Percentiles rank a stretch among this genome's conserved stretches.
phyloP scores from a whole-genome alignment of 30 jellyfish, hydroid and myxozoan species.

The Pelagia noctiluca region DNA sequence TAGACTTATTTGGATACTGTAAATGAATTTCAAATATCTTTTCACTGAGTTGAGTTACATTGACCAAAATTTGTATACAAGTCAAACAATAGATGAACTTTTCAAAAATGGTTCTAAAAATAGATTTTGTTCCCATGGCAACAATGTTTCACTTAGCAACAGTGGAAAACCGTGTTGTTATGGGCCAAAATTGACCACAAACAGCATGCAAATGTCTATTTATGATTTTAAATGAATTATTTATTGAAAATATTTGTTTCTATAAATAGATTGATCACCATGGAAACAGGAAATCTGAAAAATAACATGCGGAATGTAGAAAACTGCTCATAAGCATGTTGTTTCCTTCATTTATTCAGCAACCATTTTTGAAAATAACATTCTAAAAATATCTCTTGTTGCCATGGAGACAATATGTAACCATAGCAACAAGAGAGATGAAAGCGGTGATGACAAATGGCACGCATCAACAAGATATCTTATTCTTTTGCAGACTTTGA shows the following conservation, averaged over 20 bases:
- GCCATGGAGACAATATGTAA: neutral
- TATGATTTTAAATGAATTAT: too few relatives aligned
- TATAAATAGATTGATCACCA: neutral
- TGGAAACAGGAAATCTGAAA: too few relatives aligned
- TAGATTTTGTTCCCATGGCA: conserved; percentile 28
- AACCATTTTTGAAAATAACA: too few relatives aligned
- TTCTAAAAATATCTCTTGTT: too few relatives aligned
- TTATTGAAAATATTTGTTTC: neutral
- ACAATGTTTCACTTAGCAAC: neutral
- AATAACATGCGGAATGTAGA: too few relatives aligned
- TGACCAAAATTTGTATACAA: neutral
- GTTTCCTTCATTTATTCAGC: too few relatives aligned
- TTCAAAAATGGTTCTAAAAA: conserved; percentile 17
- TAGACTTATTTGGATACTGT: neutral
- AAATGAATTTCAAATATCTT: conserved; percentile 2
- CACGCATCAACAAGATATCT: too few relatives aligned
- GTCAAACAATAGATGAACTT: conserved; percentile 10
- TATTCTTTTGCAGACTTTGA: too few relatives aligned
- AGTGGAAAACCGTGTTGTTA: neutral
- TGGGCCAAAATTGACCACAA: neutral
- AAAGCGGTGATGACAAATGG: too few relatives aligned
- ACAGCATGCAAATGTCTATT: neutral
- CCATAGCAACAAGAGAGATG: conserved; percentile 5
- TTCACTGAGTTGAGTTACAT: neutral
- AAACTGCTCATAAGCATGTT: too few relatives aligned